Conservation (phyloP, 92 coral and sea anemone genomes). For the Parazoanthus darwini region DNA sequence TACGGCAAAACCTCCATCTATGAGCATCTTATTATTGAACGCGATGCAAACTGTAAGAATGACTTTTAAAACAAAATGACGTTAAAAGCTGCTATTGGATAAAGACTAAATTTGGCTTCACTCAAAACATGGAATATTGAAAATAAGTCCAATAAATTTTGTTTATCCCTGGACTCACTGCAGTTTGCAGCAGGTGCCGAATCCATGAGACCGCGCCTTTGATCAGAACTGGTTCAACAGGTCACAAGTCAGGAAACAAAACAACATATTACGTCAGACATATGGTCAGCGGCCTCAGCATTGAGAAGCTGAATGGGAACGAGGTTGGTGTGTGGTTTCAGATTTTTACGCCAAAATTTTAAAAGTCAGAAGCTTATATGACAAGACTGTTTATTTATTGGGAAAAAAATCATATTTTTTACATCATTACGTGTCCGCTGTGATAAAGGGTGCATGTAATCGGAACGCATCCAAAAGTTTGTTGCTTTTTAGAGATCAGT, state of each 20-base stretch:
- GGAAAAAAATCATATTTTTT: too few species aligned
- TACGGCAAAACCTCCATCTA: not conserved
- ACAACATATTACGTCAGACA: not conserved
- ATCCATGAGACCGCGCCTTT: not conserved
- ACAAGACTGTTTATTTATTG: too few species aligned
- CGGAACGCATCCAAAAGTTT: not conserved
- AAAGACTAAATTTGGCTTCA: not conserved
- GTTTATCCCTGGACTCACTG: not conserved
- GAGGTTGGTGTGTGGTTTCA: too few species aligned
- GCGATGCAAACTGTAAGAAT: not conserved
- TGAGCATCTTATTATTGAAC: too few species aligned
- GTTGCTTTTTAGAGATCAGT: too few species aligned
- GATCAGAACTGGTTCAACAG: slow-evolving; percentile 19
- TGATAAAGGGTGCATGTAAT: not conserved
- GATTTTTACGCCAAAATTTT: too few species aligned
- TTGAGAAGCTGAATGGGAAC: not conserved
- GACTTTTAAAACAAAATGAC: not conserved
- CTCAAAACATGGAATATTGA: not conserved
- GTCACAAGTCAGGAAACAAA: slow-evolving; percentile 10
- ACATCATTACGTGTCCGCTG: not conserved
- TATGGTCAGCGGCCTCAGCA: too few species aligned
- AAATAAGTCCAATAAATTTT: not conserved
- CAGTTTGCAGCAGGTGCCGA: not conserved
- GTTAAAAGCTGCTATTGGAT: not conserved
- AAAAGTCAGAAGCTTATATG: too few species aligned